A percentile compares a stretch with the other conserved stretches of the same genome.
Evolutionary conservation across 2,797 vertebrate species (phyloP).

Genomic region (Enteromius argenteus): DNA sequence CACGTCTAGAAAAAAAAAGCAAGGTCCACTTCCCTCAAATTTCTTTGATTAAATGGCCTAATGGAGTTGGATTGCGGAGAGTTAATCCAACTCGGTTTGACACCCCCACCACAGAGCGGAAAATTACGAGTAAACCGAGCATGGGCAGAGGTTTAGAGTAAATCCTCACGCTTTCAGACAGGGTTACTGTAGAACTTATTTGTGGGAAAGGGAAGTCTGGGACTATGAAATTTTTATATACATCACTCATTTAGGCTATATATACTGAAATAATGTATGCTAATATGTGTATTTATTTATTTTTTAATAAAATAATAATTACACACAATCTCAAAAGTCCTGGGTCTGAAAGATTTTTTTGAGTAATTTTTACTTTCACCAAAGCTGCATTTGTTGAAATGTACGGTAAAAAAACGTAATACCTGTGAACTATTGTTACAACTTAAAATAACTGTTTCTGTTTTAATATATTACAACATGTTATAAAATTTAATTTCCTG

Average conservation of each 20-base stretch:
- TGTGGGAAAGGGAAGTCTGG: not conserved
- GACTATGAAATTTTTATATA: not conserved
- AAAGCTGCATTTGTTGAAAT: too few species aligned
- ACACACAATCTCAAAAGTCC: too few species aligned
- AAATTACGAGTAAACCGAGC: conserved; percentile 51
- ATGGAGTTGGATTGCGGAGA: conserved; percentile 29
- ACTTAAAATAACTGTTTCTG: too few species aligned
- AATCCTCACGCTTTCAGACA: not conserved
- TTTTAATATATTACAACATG: too few species aligned
- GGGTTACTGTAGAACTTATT: not conserved
- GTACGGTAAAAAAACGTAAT: too few species aligned
- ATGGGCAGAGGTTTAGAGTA: conserved; percentile 31
- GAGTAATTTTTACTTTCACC: too few species aligned
- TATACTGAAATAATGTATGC: not conserved
- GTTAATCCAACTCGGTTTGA: conserved; percentile 53
- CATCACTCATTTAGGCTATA: not conserved
- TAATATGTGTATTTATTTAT: not conserved
- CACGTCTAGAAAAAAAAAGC: conserved; percentile 28
- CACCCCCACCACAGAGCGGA: conserved; percentile 32
- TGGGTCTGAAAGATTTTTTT: too few species aligned
- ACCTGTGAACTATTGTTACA: too few species aligned
- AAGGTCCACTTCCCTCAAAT: conserved; percentile 36
- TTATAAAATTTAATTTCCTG: too few species aligned
- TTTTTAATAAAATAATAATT: too few species aligned
- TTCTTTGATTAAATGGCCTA: conserved; percentile 48